A percentile compares a stretch with the other conserved stretches of the same genome.
phyloP scores from a whole-genome alignment of 64 coral and sea anemone genomes.

The Platygyra sinensis region DNA sequence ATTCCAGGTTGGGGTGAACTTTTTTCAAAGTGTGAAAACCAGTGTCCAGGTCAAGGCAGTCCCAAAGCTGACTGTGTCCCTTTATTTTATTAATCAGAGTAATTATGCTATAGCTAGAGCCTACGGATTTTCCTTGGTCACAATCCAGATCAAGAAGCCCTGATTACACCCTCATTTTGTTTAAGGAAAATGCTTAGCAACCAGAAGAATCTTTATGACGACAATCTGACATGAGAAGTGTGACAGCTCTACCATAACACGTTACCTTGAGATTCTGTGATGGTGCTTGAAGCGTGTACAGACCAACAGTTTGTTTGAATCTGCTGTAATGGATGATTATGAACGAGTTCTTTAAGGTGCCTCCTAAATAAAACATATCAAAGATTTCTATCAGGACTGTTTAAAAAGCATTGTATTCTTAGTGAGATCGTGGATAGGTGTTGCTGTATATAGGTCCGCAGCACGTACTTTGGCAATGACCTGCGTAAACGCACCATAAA shows the following conservation, averaged over 20 bases:
- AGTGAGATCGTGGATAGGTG: too few species aligned
- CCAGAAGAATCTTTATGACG: too few species aligned
- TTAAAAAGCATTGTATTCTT: background rate
- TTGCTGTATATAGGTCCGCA: background rate
- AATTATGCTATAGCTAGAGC: too few species aligned
- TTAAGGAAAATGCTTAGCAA: too few species aligned
- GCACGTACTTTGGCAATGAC: background rate
- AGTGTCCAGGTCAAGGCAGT: too few species aligned
- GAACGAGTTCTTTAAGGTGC: slow-evolving; percentile 88
- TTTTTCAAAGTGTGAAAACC: too few species aligned
- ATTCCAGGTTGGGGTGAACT: too few species aligned
- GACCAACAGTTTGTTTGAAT: slow-evolving; percentile 88
- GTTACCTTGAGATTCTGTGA: slow-evolving; percentile 90
- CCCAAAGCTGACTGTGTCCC: too few species aligned
- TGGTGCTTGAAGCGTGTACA: slow-evolving; percentile 84
- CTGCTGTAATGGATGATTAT: slow-evolving; percentile 91
- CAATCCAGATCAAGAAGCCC: background rate
- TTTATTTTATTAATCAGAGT: too few species aligned
- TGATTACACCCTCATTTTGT: too few species aligned
- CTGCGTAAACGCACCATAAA: background rate
- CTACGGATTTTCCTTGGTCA: too few species aligned
- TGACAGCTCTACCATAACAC: background rate
- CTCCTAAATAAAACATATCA: slow-evolving; percentile 37
- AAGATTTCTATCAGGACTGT: background rate
- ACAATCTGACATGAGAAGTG: background rate